Base-by-base conservation (phyloP, 1,140 invertebrate species). In the Cryptotermes secundus region DNA sequence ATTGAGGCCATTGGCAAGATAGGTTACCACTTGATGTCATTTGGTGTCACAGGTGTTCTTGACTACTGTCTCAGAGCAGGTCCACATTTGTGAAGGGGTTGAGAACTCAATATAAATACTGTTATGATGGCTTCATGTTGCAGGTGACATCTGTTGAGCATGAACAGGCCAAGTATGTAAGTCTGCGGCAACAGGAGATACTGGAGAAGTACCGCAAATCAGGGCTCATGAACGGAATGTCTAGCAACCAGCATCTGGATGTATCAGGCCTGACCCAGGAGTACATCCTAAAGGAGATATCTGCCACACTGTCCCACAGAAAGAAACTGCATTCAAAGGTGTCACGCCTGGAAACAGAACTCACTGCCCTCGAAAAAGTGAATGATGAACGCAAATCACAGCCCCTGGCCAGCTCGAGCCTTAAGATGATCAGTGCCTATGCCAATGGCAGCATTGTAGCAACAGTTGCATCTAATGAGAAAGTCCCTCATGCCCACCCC, bases 281-380 rank as follows among this genome's bases (percentile, higher is more conserved):
- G 88, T 94, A 94, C 86, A 94, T 97, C 86, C 88, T 97, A 72
- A 95, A 95, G 88, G 96, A 98, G 90, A 97, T 98, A 85, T 95
- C 94, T 10, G 93, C 94, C 2, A 97, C 96, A 16, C 89, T 97
- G 83, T 92, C 93, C 7, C 95, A 96, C 83, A 92, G 96, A 24
- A 97, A 97, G 88, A 93, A 95, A 86, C 89, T 97, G 34, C 95
- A 96, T 85, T 93, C 93, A 42, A 95, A 96, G 89, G 90, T 97
- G 19, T 92, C 93, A 83, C 91, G 94, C 89, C 89, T 96, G 87
- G 93, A 97, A 88, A 92, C 92, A 84, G 96, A 97, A 88, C 92
- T 96, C 9, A 91, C 92, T 26, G 92, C 92, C 36, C 90, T 97
- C 87, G 95, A 97, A 87, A 94, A 95, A 86, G 90, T 92, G 0